Percentiles rank a stretch among this genome's conserved stretches.
phyloP scores from a whole-genome alignment of 2,888 invertebrate species.

The Lypha dubia region DNA sequence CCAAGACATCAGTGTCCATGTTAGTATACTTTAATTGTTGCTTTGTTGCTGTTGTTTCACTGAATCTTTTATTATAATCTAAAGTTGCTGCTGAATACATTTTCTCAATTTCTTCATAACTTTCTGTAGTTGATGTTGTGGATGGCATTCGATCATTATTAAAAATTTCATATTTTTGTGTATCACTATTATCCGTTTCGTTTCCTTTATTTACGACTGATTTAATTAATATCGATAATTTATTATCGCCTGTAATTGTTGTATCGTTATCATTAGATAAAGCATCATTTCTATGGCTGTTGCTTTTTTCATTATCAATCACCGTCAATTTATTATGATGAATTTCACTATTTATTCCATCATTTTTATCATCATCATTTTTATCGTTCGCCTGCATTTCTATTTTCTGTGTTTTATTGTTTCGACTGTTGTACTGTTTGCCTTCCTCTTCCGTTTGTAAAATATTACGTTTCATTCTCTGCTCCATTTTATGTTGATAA shows the following conservation, averaged over 20 bases:
- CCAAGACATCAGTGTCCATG: not conserved
- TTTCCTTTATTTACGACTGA: slow-evolving; percentile 21
- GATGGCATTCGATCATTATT: slow-evolving; percentile 16
- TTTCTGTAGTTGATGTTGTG: not conserved
- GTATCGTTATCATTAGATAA: slow-evolving; percentile 4
- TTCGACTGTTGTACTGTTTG: not conserved
- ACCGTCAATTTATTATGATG: slow-evolving; percentile 53
- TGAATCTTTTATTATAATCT: not conserved
- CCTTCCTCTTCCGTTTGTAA: slow-evolving; percentile 21
- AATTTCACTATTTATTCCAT: slow-evolving; percentile 14
- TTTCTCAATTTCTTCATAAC: slow-evolving; percentile 1
- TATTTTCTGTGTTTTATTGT: slow-evolving; percentile 30
- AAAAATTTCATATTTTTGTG: slow-evolving; percentile 39
- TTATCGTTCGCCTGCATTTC: not conserved
- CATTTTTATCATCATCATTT: slow-evolving; percentile 22
- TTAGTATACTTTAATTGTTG: not conserved
- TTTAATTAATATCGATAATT: slow-evolving; percentile 52
- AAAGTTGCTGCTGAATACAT: not conserved
- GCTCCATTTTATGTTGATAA: slow-evolving; percentile 11
- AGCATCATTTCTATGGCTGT: not conserved
- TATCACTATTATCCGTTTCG: slow-evolving; percentile 21
- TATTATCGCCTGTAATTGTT: slow-evolving; percentile 45
- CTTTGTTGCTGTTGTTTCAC: not conserved
- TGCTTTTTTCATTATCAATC: slow-evolving; percentile 46
- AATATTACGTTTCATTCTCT: slow-evolving; percentile 39